Conservation (phyloP, 1,140 invertebrate genomes). For the Portunus trituberculatus region DNA sequence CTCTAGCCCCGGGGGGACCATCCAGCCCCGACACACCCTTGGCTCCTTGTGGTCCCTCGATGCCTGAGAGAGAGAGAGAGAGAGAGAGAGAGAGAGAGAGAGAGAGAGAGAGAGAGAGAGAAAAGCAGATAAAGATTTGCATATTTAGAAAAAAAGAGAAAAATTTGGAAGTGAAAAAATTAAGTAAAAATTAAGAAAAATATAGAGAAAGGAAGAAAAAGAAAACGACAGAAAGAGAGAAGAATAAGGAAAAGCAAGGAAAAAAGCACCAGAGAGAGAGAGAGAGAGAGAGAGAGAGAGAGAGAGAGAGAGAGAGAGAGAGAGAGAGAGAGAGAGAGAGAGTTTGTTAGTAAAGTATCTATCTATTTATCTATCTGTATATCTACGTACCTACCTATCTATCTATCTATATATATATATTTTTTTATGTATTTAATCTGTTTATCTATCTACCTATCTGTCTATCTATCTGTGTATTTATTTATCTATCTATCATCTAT, state of each 20-base stretch:
- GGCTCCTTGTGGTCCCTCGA: conserved; percentile 72
- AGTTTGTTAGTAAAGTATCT: too few relatives aligned
- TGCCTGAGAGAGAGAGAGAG: not conserved
- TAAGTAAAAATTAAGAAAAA: not conserved
- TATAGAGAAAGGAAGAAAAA: not conserved
- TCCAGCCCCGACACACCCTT: conserved; percentile 84
- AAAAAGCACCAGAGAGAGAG: too few relatives aligned
- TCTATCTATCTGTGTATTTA: too few relatives aligned
- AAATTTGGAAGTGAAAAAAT: not conserved
- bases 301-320: too few relatives aligned
- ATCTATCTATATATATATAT: too few relatives aligned
- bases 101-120: not conserved
- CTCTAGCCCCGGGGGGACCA: conserved; percentile 79
- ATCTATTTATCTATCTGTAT: too few relatives aligned
- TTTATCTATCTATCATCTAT: too few relatives aligned
- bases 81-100: not conserved
- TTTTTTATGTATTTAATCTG: too few relatives aligned
- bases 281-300: not conserved
- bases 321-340: too few relatives aligned
- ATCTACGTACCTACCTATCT: too few relatives aligned
- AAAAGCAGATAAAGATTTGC: not conserved
- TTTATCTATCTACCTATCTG: too few relatives aligned
- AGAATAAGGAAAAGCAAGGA: not conserved
- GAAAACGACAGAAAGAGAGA: too few relatives aligned
- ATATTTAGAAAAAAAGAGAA: not conserved